Evolutionary conservation across 2,797 vertebrate species (phyloP), one percentile per base, ranked within the genome.

Genomic region (Sebastes iracundus): DNA sequence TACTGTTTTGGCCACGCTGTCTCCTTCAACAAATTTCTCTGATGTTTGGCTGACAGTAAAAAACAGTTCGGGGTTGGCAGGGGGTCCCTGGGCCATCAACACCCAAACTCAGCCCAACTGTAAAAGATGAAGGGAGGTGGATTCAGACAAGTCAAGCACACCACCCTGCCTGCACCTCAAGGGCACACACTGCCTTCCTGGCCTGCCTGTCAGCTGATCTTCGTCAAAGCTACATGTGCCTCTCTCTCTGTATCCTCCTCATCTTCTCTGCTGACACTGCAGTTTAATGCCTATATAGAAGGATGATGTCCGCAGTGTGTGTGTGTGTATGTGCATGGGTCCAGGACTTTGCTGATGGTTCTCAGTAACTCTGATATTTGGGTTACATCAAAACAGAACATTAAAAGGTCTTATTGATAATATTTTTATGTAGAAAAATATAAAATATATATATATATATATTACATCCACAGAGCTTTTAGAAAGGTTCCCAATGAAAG

Each of bases 111-210:
- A 89, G 81, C 86, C 81, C 63, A 81, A 82, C 73, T 89, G 77
- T 23, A 77, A 88, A 83, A 88, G 89, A 92, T 90, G 80, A 94
- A 92, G 87, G 75, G 71, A 90, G 79, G 85, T 87, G 80, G 77
- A 87, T 87, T 85, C 73, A 83, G 83, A 87, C 80, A 81, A 90
- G 56, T 85, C 69, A 80, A 81, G 72, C 80, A 63, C 74, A 86
- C 81, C 80, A 82, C 70, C 79, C 86, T 81, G 81, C 69, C 80
- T 79, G 67, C 82, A 90, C 66, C 88, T 93, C 86, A 87, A 91
- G 88, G 91, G 87, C 87, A 88, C 84, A 70, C 30, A 22, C 76
- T 85, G 79, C 64, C 73, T 88, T 65, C 64, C 69, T 67, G 80
- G 75, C 38, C 80, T 80, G 87, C 30, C 87, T 86, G 90, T 89